These are phyloP conservation scores for Sebastiscus tertius DNA, from an alignment of 2,797 vertebrate genomes.

Conservation along the genomic window DNA sequence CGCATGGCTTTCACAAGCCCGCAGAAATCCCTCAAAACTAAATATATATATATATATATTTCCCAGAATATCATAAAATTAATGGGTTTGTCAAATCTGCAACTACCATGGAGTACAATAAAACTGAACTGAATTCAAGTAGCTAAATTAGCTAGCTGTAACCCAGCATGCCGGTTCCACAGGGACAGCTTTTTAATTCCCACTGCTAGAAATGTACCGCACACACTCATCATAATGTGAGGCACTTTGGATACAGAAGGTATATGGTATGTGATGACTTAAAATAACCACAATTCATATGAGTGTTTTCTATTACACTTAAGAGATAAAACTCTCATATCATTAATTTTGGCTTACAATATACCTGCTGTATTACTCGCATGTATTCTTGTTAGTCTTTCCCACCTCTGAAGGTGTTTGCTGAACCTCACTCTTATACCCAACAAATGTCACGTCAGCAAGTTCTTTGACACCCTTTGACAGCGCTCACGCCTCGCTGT, in stretches of 20 bases:
- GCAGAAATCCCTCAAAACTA: neutral
- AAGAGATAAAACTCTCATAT: neutral
- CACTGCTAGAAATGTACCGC: neutral
- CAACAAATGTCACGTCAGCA: conserved; percentile 43
- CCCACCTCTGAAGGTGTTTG: conserved; percentile 10
- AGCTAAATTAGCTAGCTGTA: conserved; percentile 4
- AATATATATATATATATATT: neutral
- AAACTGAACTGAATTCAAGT: neutral
- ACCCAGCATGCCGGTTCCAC: neutral
- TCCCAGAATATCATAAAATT: neutral
- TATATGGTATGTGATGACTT: neutral
- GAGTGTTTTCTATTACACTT: neutral
- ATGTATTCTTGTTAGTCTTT: neutral
- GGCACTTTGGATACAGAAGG: no score
- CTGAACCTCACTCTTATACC: conserved; percentile 1
- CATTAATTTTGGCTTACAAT: no score
- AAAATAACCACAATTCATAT: neutral
- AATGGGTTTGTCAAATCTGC: neutral
- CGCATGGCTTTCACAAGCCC: neutral
- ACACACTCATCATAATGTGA: neutral
- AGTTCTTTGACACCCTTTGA: conserved; percentile 37
- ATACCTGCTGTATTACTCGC: neutral
- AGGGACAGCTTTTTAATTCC: conserved; percentile 4
- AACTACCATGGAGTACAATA: neutral
- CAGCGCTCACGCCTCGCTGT: conserved; percentile 28